Percentiles rank a stretch among this genome's conserved stretches.
These are phyloP conservation scores for Anhinga anhinga DNA, from an alignment of 2,113 vertebrate genomes.

Conservation along the genomic window DNA sequence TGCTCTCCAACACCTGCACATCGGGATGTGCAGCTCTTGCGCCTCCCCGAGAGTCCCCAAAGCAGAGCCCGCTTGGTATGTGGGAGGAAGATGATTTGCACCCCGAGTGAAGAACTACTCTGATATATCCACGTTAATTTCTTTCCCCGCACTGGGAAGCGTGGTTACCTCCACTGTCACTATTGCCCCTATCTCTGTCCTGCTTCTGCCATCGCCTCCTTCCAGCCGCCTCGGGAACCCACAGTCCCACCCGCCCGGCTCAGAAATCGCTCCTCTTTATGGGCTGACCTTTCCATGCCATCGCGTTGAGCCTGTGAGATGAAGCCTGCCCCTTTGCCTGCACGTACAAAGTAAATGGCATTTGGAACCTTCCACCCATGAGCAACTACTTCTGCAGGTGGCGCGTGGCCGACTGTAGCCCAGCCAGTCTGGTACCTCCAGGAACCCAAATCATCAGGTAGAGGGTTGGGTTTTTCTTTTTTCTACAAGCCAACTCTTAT, in stretches of 20 bases:
- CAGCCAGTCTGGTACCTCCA: background rate
- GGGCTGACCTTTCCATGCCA: background rate
- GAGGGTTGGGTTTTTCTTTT: background rate
- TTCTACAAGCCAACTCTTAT: background rate
- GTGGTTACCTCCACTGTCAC: background rate
- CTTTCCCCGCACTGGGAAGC: background rate
- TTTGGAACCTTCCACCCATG: background rate
- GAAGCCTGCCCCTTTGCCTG: background rate
- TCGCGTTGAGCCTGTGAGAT: accelerated
- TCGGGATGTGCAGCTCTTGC: background rate
- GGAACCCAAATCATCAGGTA: background rate
- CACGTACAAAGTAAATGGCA: background rate
- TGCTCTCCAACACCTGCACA: accelerated
- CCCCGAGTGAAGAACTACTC: background rate
- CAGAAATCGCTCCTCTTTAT: background rate
- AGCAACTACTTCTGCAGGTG: background rate
- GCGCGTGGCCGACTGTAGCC: background rate
- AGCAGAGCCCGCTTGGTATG: background rate
- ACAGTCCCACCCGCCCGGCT: background rate
- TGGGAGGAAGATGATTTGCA: background rate
- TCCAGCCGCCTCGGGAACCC: background rate
- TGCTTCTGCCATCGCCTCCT: background rate
- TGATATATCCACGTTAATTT: too few relatives aligned
- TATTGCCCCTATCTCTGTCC: background rate
- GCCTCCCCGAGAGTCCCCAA: background rate